These are phyloP conservation scores for Apodemus speciosus DNA, from an alignment of 2,113 vertebrate genomes.

Conservation along the genomic window DNA sequence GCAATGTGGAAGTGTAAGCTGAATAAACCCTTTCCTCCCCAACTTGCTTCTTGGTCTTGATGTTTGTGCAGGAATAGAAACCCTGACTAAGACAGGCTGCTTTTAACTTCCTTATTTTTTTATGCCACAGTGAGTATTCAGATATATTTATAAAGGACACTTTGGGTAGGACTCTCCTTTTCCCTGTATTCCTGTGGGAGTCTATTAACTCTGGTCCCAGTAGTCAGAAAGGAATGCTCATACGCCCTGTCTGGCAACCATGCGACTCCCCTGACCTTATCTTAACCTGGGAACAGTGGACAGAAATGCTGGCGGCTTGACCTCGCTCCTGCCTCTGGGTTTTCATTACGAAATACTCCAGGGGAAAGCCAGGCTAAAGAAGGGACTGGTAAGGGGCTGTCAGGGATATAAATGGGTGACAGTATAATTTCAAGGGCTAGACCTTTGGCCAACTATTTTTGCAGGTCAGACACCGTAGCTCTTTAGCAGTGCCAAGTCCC, in stretches of 20 bases:
- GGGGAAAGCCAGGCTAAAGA: background rate
- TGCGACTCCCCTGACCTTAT: background rate
- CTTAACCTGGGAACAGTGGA: background rate
- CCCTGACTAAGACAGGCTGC: too few relatives aligned
- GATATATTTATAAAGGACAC: background rate
- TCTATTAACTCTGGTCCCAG: background rate
- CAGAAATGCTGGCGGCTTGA: accelerated
- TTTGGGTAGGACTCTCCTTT: background rate
- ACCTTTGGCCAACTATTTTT: background rate
- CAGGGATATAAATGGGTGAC: accelerated
- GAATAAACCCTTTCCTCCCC: too few relatives aligned
- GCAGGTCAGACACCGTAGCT: background rate
- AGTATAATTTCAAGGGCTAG: background rate
- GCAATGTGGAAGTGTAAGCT: too few relatives aligned
- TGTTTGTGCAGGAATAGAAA: too few relatives aligned
- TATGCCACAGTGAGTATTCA: background rate
- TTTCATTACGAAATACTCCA: background rate
- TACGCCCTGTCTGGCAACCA: background rate
- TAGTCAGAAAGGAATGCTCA: background rate
- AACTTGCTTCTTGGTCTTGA: too few relatives aligned
- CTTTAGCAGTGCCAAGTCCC: background rate
- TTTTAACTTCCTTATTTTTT: background rate
- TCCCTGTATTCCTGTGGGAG: background rate
- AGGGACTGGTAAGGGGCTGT: background rate
- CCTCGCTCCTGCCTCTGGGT: background rate